Evolutionary conservation across 2,888 invertebrate genomes (phyloP).

Genomic region (Dicranocentrus wangi): DNA sequence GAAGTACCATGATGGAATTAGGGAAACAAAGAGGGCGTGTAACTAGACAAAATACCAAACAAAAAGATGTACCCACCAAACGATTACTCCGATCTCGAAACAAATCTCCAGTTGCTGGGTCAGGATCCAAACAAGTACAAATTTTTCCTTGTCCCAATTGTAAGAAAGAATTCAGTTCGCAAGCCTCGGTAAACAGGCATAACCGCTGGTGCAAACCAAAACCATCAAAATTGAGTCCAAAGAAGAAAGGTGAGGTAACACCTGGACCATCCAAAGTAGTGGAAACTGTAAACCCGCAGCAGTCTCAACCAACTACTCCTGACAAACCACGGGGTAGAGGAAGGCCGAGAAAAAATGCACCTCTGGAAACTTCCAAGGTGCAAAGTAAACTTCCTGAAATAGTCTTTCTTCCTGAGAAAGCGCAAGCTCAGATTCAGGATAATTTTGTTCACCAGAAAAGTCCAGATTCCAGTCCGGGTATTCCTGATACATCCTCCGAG

Average conservation of each 20-base stretch:
- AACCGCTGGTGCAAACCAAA: conserved; percentile 63
- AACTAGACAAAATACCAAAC: conserved; percentile 35
- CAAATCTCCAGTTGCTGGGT: conserved; percentile 38
- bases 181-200: conserved; percentile 57
- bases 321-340: conserved; percentile 24
- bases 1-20: too few relatives aligned
- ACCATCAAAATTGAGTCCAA: conserved; percentile 22
- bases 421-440: neutral
- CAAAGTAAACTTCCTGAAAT: neutral
- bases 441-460: conserved; percentile 34
- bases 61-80: conserved; percentile 25
- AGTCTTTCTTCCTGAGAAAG: neutral
- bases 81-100: conserved; percentile 42
- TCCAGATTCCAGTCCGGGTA: conserved; percentile 43
- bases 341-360: conserved; percentile 35
- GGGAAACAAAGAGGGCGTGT: conserved; percentile 29
- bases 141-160: conserved; percentile 63
- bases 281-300: neutral
- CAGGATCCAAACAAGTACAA: conserved; percentile 17
- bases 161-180: conserved; percentile 60
- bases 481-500: conserved; percentile 45
- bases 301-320: neutral
- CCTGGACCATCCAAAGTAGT: neutral
- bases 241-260: conserved; percentile 9
- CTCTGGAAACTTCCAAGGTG: neutral